Base-by-base conservation (phyloP, 1,140 invertebrate species). In the Delia radicum region DNA sequence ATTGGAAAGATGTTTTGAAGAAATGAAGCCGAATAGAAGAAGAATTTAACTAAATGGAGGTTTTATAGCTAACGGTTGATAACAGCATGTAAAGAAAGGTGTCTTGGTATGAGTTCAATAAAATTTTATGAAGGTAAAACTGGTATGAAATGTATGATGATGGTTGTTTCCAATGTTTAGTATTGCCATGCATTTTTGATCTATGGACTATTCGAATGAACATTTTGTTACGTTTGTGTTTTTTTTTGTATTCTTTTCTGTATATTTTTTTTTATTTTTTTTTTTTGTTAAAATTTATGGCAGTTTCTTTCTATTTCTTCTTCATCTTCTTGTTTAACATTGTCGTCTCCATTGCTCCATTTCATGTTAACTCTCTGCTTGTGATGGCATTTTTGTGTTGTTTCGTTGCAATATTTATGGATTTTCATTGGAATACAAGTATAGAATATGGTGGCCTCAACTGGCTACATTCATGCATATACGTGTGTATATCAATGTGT, bases 381-480 rank as follows among this genome's bases (percentile, higher is more conserved):
- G 63, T 75, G 18, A 33, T 76, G 37, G 73, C 29, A 33, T 46
- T 46, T 65, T n/a, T 61, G 31, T 75, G 61, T 75, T 71, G 74
- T 61, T 77, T 77, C 75, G 62, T 75, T 77, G 75, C 82, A 79
- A 80, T 85, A 83, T 85, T 83, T 85, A 85, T 85, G 83, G 83
- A 85, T 85, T 85, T 83, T 81, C 81, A 85, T 85, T 85, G 83
- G 83, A 77, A 79, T 61, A 46, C 46, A 37, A 42, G 63, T 42
- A 42, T 65, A 61, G 61, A 62, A 65, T 75, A 46, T 71, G 63
- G 74, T 46, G 42, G 65, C 63, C 46, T 71, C 33, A 37, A 48
- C 33, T 42, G 42, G 62, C 1, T 24, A 24, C 61, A 28, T n/a
- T n/a, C n/a, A n/a, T n/a, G n/a, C n/a, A n/a, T n/a, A n/a, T n/a